Base-by-base conservation (phyloP, 2,797 vertebrate species). In the Melanotaenia nigrans region DNA sequence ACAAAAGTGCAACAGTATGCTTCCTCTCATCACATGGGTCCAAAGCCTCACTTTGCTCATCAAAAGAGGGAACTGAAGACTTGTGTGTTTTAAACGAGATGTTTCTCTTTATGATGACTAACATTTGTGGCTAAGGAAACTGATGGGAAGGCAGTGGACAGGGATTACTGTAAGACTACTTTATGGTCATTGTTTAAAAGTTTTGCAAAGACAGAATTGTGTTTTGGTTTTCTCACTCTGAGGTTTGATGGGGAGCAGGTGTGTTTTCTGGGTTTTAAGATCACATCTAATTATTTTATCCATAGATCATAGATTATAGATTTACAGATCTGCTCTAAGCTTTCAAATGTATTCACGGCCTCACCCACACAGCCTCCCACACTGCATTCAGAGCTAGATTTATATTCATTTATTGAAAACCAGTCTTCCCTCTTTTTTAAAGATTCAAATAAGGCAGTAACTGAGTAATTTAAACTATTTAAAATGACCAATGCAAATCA, bases 1-100 rank as follows among this genome's bases (percentile, higher is more conserved):
- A 90, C 86, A 88, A 72, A 85, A 80, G 49, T 36, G 66, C 67
- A 65, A 78, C 40, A 68, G 71, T 83, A 73, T 72, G 30, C 85
- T 90, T 90, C 84, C 86, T 81, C 78, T 86, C 67, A 57, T 60
- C 73, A 20, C 68, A 51, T 4, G 12, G 38, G 51, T 32, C 40
- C 11, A 1, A 47, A 58, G 6, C 28, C 25, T 74, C 59, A 25
- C 65, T 65, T 73, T 32, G 1, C n/a, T 16, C 5, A 5, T 1
- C 35, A 20, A 18, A 65, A 77, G 84, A 24, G n/a, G 65, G 83
- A 89, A 84, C 32, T 68, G 45, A 81, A 79, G 81, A 78, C 71
- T 45, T 36, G 25, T 36, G 61, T 55, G 28, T 22, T 1, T 10
- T 63, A 58, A 66, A 62, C 47, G 32, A 30, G 71, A 64, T 71